phyloP scores from a whole-genome alignment of 1,140 invertebrate genomes.

The Euura saliciscinereae region DNA sequence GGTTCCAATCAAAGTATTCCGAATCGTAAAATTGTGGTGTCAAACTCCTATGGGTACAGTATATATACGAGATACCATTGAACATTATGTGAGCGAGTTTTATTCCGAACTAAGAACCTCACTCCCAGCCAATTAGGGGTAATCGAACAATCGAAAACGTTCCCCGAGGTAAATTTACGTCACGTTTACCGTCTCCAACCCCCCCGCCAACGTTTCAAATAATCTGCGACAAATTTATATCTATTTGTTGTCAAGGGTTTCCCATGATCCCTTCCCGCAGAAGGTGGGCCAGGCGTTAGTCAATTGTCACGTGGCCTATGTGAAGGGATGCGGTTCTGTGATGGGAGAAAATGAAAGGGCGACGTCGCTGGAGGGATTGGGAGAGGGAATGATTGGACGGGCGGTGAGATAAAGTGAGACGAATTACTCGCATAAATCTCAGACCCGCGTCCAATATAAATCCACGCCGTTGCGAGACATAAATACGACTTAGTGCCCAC shows the following conservation, averaged over 20 bases:
- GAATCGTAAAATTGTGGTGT: no score
- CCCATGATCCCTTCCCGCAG: neutral
- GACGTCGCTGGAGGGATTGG: neutral
- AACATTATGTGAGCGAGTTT: no score
- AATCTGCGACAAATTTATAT: neutral
- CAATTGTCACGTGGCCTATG: neutral
- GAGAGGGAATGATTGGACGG: constrained; percentile 6
- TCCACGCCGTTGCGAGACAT: constrained; percentile 1
- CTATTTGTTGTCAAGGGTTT: constrained; percentile 5
- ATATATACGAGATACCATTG: no score
- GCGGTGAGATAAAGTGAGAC: neutral
- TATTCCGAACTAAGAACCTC: no score
- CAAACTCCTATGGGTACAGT: no score
- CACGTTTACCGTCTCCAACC: neutral
- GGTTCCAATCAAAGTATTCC: no score
- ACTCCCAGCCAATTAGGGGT: neutral
- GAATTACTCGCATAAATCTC: constrained; percentile 3
- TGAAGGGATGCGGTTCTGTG: neutral
- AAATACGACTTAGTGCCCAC: constrained; percentile 7
- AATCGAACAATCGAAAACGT: neutral
- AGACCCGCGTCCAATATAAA: neutral
- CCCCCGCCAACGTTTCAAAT: neutral
- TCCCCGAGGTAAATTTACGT: neutral
- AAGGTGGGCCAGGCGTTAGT: neutral
- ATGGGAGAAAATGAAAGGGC: neutral